These are phyloP conservation scores for Nymphalis c-album DNA, from an alignment of 2,888 invertebrate species.

Conservation along the genomic window DNA sequence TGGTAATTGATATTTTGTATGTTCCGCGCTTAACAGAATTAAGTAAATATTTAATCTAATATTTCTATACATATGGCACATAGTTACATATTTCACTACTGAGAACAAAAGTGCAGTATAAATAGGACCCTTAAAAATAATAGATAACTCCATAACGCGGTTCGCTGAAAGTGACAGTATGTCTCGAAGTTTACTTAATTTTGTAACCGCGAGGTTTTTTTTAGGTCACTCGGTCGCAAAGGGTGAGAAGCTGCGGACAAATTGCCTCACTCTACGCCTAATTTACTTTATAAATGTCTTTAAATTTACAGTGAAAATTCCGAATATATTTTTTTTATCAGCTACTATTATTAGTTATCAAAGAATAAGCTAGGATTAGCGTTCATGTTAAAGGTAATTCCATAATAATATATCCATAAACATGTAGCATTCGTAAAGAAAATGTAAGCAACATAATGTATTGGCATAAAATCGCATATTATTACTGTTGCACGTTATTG, in stretches of 20 bases:
- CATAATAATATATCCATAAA: too few relatives aligned
- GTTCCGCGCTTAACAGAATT: not conserved
- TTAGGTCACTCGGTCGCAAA: slow-evolving; percentile 57
- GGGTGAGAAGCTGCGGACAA: slow-evolving; percentile 63
- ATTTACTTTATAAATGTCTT: slow-evolving; percentile 71
- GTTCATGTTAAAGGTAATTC: too few relatives aligned
- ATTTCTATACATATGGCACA: not conserved
- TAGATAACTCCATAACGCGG: slow-evolving; percentile 34
- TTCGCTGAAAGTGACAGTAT: slow-evolving; percentile 52
- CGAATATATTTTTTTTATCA: slow-evolving; percentile 25
- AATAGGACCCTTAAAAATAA: slow-evolving; percentile 10
- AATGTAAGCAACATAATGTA: not conserved
- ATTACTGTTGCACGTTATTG: not conserved
- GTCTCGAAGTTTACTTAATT: slow-evolving; percentile 60
- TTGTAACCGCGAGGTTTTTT: slow-evolving; percentile 48
- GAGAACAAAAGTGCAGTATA: not conserved
- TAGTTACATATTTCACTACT: not conserved
- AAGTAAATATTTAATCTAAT: not conserved
- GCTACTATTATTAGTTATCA: slow-evolving; percentile 17
- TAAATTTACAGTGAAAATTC: slow-evolving; percentile 49
- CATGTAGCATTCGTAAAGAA: too few relatives aligned
- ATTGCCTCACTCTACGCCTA: slow-evolving; percentile 64
- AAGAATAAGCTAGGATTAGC: not conserved
- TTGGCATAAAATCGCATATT: not conserved
- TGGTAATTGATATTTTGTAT: not conserved